Evolutionary conservation across 2,888 invertebrate genomes (phyloP).

Genomic region (Leucoma salicis): DNA sequence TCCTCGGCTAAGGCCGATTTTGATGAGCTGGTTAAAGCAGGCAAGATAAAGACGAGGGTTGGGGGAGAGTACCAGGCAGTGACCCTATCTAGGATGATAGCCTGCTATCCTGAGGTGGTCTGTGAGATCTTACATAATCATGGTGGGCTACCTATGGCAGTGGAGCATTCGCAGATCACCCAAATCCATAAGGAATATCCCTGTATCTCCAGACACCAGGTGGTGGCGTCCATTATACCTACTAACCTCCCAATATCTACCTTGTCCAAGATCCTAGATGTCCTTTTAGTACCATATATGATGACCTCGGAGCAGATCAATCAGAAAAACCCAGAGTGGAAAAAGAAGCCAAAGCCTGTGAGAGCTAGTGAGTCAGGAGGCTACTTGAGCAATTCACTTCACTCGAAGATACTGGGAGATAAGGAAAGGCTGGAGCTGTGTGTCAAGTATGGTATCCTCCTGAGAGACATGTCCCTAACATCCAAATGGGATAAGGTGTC

Average conservation of each 20-base stretch:
- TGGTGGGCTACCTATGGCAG: not conserved
- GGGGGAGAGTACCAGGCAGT: conserved; percentile 1
- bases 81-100: not conserved
- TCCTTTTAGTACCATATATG: not conserved
- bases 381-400: not conserved
- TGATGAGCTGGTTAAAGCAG: not conserved
- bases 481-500: not conserved
- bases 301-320: conserved; percentile 1
- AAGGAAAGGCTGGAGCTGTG: not conserved
- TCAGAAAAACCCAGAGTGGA: conserved; percentile 3
- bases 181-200: not conserved
- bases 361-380: not conserved
- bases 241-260: no score
- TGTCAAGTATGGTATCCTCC: not conserved
- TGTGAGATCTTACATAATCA: not conserved
- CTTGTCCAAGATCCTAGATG: not conserved
- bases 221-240: not conserved
- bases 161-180: not conserved
- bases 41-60: not conserved
- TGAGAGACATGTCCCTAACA: not conserved
- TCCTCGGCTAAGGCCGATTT: not conserved
- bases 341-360: not conserved
- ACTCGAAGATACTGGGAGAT: not conserved
- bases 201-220: not conserved
- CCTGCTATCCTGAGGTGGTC: not conserved